Base-by-base conservation (phyloP, 1,140 invertebrate species). In the Tenebrio molitor region DNA sequence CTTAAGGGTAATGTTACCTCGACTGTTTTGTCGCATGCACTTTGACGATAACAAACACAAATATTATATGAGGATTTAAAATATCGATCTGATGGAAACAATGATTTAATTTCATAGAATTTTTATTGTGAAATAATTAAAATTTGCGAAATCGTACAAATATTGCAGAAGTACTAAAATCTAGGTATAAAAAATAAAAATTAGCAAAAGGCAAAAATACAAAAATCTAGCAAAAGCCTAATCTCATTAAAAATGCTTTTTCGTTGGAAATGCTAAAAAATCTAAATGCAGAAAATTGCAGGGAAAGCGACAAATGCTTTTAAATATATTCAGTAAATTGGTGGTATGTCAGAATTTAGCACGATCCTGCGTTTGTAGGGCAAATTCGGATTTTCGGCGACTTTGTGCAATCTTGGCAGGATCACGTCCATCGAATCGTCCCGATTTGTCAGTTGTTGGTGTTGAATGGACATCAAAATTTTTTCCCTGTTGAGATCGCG, bases 361-460 rank as follows among this genome's bases (percentile, higher is more conserved):
- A 78, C 58, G 33, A 81, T 76, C 64, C 74, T 78, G 16, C 81
- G 71, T 72, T 82, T 83, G 63, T 83, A 83, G n/a, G 82, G 81
- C 53, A 82, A 74, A 72, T 79, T 74, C 0, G 78, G 74, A 25
- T 73, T 75, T 69, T 80, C 81, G 15, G 82, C 79, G 19, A 79
- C 73, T 72, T 83, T 83, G 81, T 91, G 89, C 50, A 89, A 76
- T 69, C 86, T 83, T 17, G 88, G 88, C 70, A 90, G 83, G 69
- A 87, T 83, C 53, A 87, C 81, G 80, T 90, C 89, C 85, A 90
- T 87, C 75, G 86, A 87, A 72, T 89, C 87, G 70, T 84, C 84
- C 74, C 85, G 71, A 36, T n/a, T 72, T 14, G 15, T 69, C 16
- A 12, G 53, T 65, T 41, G 36, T 17, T 65, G 50, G 16, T 65